A percentile compares a stretch with the other conserved stretches of the same genome.
These are phyloP conservation scores for Callipepla squamata DNA, from an alignment of 2,113 vertebrate species.

Conservation along the genomic window DNA sequence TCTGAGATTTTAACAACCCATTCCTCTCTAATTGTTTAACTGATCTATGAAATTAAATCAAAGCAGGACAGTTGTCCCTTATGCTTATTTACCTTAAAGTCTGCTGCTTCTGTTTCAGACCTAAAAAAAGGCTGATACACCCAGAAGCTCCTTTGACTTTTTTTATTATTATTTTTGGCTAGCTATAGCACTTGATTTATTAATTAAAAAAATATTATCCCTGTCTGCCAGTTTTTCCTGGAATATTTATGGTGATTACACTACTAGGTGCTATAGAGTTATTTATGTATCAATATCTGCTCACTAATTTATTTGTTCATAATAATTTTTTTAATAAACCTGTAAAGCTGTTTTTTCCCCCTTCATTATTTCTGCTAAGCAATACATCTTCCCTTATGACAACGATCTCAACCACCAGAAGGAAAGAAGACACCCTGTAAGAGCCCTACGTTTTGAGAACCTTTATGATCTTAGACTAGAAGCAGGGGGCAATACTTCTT, in stretches of 20 bases:
- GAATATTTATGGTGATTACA: conserved; percentile 11
- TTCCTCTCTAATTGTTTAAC: conserved; percentile 16
- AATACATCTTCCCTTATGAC: not conserved
- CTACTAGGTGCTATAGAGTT: not conserved
- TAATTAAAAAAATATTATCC: not conserved
- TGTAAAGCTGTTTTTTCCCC: not conserved
- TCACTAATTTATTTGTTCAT: conserved; percentile 17
- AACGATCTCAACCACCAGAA: not conserved
- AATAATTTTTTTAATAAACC: conserved; percentile 6
- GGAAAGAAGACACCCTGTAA: not conserved
- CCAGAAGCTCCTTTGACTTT: not conserved
- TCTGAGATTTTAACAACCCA: conserved; percentile 18
- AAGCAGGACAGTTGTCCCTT: not conserved
- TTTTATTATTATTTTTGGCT: not conserved
- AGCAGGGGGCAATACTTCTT: not conserved
- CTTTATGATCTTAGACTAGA: not conserved
- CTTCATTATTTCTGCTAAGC: not conserved
- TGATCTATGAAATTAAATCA: conserved; percentile 16
- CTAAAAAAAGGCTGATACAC: not conserved
- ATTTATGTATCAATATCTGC: conserved; percentile 39
- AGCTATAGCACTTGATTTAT: not conserved
- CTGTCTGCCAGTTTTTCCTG: not conserved
- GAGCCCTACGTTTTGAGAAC: not conserved
- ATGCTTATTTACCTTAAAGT: not conserved
- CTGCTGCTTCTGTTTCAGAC: not conserved